A percentile compares a stretch with the other conserved stretches of the same genome.
Conservation (phyloP, 23 tunicate species). For the Pegea sp. region DNA sequence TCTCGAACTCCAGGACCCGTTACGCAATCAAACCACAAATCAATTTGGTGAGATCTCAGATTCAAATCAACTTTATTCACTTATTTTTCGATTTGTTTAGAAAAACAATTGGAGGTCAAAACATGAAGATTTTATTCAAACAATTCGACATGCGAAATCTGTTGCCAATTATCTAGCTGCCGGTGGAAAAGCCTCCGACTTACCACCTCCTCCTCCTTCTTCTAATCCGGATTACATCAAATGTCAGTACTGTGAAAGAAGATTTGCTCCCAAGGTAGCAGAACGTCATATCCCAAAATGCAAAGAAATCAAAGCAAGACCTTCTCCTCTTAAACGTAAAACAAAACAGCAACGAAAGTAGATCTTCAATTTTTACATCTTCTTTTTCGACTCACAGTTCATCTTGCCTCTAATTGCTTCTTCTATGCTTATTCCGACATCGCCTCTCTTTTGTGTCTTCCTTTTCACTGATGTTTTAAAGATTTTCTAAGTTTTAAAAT, state of each 20-base stretch:
- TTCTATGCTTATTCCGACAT: too few species aligned
- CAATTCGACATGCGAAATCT: conserved; percentile 57
- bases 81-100: conserved; percentile 1
- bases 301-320: conserved; percentile 63
- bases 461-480: too few species aligned
- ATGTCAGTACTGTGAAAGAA: conserved; percentile 67
- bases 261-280: conserved; percentile 72
- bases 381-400: too few species aligned
- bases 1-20: background rate
- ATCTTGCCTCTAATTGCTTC: too few species aligned
- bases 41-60: background rate
- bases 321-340: too few species aligned
- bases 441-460: too few species aligned
- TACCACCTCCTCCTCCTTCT: conserved; percentile 78
- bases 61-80: background rate
- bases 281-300: conserved; percentile 81
- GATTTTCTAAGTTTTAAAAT: too few species aligned
- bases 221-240: conserved; percentile 59
- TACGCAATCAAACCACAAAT: background rate
- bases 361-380: too few species aligned
- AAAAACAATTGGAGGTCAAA: conserved; percentile 57
- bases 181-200: conserved; percentile 62
- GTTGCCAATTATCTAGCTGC: conserved; percentile 13
- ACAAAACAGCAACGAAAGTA: too few species aligned
- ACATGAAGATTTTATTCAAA: conserved; percentile 71